Percentiles rank a stretch among this genome's conserved stretches.
phyloP scores from a whole-genome alignment of 2,888 invertebrate species.

The Vandiemenella viatica region DNA sequence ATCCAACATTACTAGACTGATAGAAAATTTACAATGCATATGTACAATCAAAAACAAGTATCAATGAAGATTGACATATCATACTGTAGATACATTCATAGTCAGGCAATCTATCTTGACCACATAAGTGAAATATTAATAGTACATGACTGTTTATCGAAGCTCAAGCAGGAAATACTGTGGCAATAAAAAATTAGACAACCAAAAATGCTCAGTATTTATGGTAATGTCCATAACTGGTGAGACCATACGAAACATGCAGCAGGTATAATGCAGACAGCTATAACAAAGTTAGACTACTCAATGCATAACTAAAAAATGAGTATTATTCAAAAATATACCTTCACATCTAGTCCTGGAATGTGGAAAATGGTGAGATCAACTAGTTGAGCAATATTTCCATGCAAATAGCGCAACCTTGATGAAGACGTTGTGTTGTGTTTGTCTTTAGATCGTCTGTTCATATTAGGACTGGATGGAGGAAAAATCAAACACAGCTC shows the following conservation, averaged over 20 bases:
- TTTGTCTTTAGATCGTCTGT: constrained; percentile 29
- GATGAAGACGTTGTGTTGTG: constrained; percentile 26
- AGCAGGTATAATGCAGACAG: not conserved
- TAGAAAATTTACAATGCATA: too few species aligned
- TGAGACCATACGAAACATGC: not conserved
- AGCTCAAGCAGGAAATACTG: too few species aligned
- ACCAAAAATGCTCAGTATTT: too few species aligned
- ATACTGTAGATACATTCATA: too few species aligned
- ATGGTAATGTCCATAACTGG: too few species aligned
- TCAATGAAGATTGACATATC: too few species aligned
- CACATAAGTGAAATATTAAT: too few species aligned
- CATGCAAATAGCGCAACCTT: constrained; percentile 28
- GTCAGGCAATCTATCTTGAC: too few species aligned
- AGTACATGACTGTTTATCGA: not conserved
- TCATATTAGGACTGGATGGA: constrained; percentile 38
- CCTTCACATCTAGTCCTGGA: constrained; percentile 79
- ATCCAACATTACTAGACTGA: too few species aligned
- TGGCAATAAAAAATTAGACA: not conserved
- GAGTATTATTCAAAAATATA: constrained; percentile 23
- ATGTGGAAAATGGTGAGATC: constrained; percentile 82
- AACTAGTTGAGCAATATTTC: constrained; percentile 35
- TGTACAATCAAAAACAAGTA: too few species aligned
- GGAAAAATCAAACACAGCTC: constrained; percentile 41
- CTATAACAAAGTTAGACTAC: not conserved
- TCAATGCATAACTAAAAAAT: not conserved